These are phyloP conservation scores for Polymixis lichenea DNA, from an alignment of 2,888 invertebrate species.

Conservation along the genomic window DNA sequence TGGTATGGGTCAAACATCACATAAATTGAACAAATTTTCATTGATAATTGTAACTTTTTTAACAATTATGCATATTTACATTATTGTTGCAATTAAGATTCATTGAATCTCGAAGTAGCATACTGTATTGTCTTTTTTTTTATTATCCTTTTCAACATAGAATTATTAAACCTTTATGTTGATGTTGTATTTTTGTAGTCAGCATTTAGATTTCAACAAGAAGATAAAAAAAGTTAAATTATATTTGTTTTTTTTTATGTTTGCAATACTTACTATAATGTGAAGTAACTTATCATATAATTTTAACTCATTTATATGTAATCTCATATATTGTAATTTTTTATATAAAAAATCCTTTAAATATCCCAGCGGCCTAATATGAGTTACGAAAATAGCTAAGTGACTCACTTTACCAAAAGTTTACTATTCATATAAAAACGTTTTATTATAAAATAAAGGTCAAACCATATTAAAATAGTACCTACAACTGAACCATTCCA, in stretches of 20 bases:
- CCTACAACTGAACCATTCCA: slow-evolving; percentile 78
- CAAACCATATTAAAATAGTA: slow-evolving; percentile 69
- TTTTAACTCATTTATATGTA: slow-evolving; percentile 74
- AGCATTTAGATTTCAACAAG: slow-evolving; percentile 60
- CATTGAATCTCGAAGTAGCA: slow-evolving; percentile 70
- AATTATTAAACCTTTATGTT: slow-evolving; percentile 44
- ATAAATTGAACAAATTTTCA: slow-evolving; percentile 27
- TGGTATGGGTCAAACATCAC: slow-evolving; percentile 33
- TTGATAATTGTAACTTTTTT: slow-evolving; percentile 46
- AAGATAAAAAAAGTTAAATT: slow-evolving; percentile 9
- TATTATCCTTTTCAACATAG: slow-evolving; percentile 52
- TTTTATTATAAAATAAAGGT: slow-evolving; percentile 62
- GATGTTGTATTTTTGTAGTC: slow-evolving; percentile 61
- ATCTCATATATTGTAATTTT: slow-evolving; percentile 82
- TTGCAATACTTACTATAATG: slow-evolving; percentile 36
- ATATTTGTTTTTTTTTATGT: slow-evolving; percentile 25
- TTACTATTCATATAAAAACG: slow-evolving; percentile 79
- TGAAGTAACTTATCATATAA: slow-evolving; percentile 49
- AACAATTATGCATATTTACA: slow-evolving; percentile 39
- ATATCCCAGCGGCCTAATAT: slow-evolving; percentile 74
- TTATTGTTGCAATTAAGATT: slow-evolving; percentile 66
- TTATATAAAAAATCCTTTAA: slow-evolving; percentile 64
- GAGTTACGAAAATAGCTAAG: slow-evolving; percentile 58
- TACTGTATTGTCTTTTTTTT: slow-evolving; percentile 49
- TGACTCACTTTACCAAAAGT: slow-evolving; percentile 78